phyloP scores from a whole-genome alignment of 2,888 invertebrate species.

The Cheilosia soror region DNA sequence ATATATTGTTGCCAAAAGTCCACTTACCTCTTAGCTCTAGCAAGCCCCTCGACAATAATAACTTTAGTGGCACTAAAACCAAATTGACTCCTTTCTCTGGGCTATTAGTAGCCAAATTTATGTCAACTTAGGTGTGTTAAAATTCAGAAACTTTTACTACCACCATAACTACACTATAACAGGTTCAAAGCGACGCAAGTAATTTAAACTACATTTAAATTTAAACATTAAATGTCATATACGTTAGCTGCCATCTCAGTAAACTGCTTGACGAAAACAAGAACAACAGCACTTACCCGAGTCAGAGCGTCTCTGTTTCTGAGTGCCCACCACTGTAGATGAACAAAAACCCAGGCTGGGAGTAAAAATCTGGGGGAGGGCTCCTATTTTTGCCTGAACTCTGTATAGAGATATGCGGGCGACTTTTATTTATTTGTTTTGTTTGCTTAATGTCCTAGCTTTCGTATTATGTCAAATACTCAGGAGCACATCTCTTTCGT shows the following conservation, averaged over 20 bases:
- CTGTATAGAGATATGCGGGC: not conserved
- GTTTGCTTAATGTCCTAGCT: slow-evolving; percentile 9
- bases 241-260: not conserved
- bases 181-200: slow-evolving; percentile 29
- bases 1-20: no score
- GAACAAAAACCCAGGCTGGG: not conserved
- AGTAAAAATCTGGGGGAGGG: not conserved
- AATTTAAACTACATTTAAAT: slow-evolving; percentile 64
- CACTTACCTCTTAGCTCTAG: not conserved
- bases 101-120: slow-evolving; percentile 9
- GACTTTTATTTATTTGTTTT: slow-evolving; percentile 40
- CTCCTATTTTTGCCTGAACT: not conserved
- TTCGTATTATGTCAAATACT: slow-evolving; percentile 2
- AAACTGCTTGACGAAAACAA: slow-evolving; percentile 12
- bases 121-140: slow-evolving; percentile 40
- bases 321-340: slow-evolving; percentile 21
- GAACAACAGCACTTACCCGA: slow-evolving; percentile 41
- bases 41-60: not conserved
- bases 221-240: slow-evolving; percentile 43
- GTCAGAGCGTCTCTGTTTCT: slow-evolving; percentile 39
- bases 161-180: not conserved
- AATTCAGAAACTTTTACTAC: slow-evolving; percentile 7
- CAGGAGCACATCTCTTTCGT: not conserved
- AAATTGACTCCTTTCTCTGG: slow-evolving; percentile 29
- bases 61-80: not conserved